Conservation (phyloP, 2,113 vertebrate species). For the Scophthalmus maximus region DNA sequence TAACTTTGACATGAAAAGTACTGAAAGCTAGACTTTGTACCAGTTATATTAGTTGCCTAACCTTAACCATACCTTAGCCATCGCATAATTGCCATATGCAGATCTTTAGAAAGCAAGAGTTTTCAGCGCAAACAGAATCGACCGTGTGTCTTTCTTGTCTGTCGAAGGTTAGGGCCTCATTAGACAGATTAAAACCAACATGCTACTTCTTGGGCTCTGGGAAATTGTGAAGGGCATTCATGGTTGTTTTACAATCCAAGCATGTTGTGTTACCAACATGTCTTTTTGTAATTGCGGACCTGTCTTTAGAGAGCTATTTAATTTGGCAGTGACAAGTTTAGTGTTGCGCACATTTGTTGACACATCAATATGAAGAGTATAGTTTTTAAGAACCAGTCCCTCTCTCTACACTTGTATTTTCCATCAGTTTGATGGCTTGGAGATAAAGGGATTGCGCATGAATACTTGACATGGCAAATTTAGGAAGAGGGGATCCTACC, state of each 20-base stretch:
- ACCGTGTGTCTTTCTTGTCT: neutral
- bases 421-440: constrained; percentile 29
- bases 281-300: too few relatives aligned
- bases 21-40: too few relatives aligned
- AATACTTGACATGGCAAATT: constrained; percentile 28
- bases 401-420: constrained; percentile 24
- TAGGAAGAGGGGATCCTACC: constrained; percentile 29
- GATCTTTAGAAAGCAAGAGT: neutral
- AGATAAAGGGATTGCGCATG: constrained; percentile 47
- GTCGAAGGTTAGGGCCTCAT: too few relatives aligned
- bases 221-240: too few relatives aligned
- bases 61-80: neutral
- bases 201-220: neutral
- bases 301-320: neutral
- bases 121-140: neutral
- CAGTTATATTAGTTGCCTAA: neutral
- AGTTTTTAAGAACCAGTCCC: constrained; percentile 19
- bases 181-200: neutral
- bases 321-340: neutral
- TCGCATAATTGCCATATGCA: neutral
- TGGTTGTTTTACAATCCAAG: too few relatives aligned
- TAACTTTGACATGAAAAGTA: too few relatives aligned
- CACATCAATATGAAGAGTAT: neutral
- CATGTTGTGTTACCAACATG: too few relatives aligned
- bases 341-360: neutral